Conservation (phyloP, 2,113 vertebrate species). For the Columba livia region DNA sequence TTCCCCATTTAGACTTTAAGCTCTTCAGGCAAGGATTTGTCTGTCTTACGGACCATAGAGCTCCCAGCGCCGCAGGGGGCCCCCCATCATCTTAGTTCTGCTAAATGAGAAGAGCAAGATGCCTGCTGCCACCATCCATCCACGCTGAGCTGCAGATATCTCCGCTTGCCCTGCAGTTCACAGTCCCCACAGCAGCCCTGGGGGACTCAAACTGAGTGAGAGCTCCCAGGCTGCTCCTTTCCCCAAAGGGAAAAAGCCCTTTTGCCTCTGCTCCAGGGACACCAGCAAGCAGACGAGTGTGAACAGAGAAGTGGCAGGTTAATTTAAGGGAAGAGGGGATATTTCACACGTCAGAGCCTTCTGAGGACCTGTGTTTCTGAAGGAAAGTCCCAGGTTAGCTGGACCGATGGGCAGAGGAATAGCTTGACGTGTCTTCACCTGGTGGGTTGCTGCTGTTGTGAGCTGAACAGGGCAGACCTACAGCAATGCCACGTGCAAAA, state of each 20-base stretch:
- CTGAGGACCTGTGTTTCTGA: not conserved
- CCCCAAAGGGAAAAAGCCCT: not conserved
- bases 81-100: slow-evolving; percentile 13
- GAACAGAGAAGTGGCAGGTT: not conserved
- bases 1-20: slow-evolving; percentile 45
- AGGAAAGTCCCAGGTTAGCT: not conserved
- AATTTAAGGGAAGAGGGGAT: not conserved
- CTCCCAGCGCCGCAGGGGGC: not conserved
- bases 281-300: not conserved
- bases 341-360: not conserved
- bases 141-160: not conserved
- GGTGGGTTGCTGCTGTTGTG: not conserved
- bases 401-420: not conserved
- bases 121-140: slow-evolving; percentile 17
- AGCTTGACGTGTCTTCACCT: not conserved
- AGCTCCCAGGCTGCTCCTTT: not conserved
- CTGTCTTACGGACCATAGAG: not conserved
- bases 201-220: not conserved
- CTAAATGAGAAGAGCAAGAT: slow-evolving; percentile 24
- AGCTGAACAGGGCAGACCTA: not conserved
- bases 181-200: not conserved
- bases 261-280: not conserved
- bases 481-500: accelerated
- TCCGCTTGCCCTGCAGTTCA: not conserved
- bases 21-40: slow-evolving; percentile 55